Base-by-base conservation (phyloP, 2,113 vertebrate species). In the Oreochromis spilurus region DNA sequence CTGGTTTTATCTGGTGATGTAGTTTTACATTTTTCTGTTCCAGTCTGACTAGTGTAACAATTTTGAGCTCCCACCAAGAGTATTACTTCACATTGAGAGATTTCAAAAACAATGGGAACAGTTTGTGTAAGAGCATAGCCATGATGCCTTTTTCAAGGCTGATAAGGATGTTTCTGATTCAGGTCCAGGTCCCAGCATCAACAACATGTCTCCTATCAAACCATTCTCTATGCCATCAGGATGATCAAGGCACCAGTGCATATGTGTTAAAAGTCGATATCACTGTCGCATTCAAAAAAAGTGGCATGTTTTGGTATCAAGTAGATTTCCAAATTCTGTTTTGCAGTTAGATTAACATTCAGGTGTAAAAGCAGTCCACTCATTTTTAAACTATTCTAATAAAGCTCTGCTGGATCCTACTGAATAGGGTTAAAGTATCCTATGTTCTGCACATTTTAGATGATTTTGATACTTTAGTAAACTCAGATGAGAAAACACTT, bases 181-280 rank as follows among this genome's bases (percentile, higher is more conserved):
- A 1, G 58, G 31, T 62, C 58, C 58, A 62, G 58, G 19, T 62
- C 58, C 29, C 11, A 1, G 3, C n/a, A 24, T 54, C 54, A 57
- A 26, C 54, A 26, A 7, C 54, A 57, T 26, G 54, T 21, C 13
- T 45, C 43, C 13, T 9, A 65, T 38, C 60, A n/a, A 65, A 31
- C 34, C 58, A 34, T 62, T 62, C 19, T 21, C 1, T 10, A 0
- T 19, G 57, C 57, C 29, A 60, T 60, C 19, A 60, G 57, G 57
- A 60, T 0, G 5, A 34, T 34, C 57, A 0, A 34, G 57, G 29
- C 57, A 34, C 9, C 29, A 2, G 54, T 57, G 12, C n/a, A 12
- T 24, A 24, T 54, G 52, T 54, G n/a, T 54, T 54, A 54, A 21
- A 24, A 29, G 55, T 8, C 29, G 55, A 57, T 57, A 57, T 57